Evolutionary conservation across 2,888 invertebrate genomes (phyloP).

Genomic region (Heliconius ethilla): DNA sequence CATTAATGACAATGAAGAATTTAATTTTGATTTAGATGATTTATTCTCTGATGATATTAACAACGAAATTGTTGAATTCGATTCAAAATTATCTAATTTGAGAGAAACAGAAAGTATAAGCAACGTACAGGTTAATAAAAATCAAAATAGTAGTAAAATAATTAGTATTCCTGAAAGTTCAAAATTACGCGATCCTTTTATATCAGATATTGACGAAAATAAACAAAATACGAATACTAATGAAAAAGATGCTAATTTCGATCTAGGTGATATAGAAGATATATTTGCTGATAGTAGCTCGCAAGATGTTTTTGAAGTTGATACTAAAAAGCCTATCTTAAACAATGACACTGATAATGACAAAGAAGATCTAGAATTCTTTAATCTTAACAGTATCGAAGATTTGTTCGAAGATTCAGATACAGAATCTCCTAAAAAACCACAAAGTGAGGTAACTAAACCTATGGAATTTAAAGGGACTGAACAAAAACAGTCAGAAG

Average conservation of each 20-base stretch:
- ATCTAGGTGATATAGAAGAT: constrained; percentile 69
- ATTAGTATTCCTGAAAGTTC: constrained; percentile 48
- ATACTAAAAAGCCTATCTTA: constrained; percentile 12
- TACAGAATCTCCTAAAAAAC: constrained; percentile 44
- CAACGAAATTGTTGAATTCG: constrained; percentile 54
- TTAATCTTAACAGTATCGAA: constrained; percentile 75
- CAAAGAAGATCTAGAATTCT: constrained; percentile 62
- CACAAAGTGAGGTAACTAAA: background rate
- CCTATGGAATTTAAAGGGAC: background rate
- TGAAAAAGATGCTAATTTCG: constrained; percentile 61
- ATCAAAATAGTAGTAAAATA: background rate
- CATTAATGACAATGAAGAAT: constrained; percentile 30
- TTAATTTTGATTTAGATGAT: constrained; percentile 13
- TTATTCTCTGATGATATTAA: constrained; percentile 29
- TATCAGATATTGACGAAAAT: constrained; percentile 41
- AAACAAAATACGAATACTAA: constrained; percentile 34
- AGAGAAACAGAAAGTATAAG: background rate
- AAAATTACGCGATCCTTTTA: constrained; percentile 40
- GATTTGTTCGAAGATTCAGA: constrained; percentile 72
- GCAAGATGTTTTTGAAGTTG: constrained; percentile 49
- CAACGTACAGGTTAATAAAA: background rate
- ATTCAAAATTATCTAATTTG: background rate
- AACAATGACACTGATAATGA: constrained; percentile 48
- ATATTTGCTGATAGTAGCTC: constrained; percentile 67
- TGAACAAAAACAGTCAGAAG: constrained; percentile 20